Conservation (phyloP, 2,888 invertebrate genomes). For the Xestia ashworthii region DNA sequence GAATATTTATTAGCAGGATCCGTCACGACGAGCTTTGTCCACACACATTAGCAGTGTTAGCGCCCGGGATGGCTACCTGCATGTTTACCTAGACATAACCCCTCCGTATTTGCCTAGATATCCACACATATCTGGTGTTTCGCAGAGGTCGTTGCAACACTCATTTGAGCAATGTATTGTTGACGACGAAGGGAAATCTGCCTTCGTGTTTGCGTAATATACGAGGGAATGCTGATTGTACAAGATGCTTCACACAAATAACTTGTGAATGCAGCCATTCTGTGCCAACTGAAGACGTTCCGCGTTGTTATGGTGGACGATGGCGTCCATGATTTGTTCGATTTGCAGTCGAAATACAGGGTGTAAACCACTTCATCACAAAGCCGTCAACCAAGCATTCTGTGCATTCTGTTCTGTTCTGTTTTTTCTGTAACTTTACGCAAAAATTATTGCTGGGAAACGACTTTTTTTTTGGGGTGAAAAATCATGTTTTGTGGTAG, state of each 20-base stretch:
- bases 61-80: conserved; percentile 85
- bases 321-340: conserved; percentile 12
- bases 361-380: too few relatives aligned
- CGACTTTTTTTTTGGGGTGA: too few relatives aligned
- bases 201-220: conserved; percentile 81
- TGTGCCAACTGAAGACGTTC: conserved; percentile 43
- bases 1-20: conserved; percentile 88
- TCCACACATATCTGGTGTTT: conserved; percentile 82
- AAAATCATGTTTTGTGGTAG: too few relatives aligned
- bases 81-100: conserved; percentile 83
- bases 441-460: too few relatives aligned
- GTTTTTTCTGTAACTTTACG: too few relatives aligned
- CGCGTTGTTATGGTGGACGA: conserved; percentile 28
- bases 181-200: conserved; percentile 87
- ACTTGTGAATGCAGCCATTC: conserved; percentile 72
- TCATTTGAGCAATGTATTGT: conserved; percentile 84
- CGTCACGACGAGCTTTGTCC: conserved; percentile 89
- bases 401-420: too few relatives aligned
- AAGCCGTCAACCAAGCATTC: too few relatives aligned
- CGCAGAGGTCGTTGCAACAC: conserved; percentile 83
- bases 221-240: conserved; percentile 80
- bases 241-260: conserved; percentile 79
- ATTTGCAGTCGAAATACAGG: neutral
- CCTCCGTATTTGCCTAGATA: conserved; percentile 84
- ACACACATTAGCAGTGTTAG: conserved; percentile 89